Evolutionary conservation across 1,140 invertebrate genomes (phyloP), one percentile per base, ranked within the genome.

Genomic region (Schlechtendalia chinensis): DNA sequence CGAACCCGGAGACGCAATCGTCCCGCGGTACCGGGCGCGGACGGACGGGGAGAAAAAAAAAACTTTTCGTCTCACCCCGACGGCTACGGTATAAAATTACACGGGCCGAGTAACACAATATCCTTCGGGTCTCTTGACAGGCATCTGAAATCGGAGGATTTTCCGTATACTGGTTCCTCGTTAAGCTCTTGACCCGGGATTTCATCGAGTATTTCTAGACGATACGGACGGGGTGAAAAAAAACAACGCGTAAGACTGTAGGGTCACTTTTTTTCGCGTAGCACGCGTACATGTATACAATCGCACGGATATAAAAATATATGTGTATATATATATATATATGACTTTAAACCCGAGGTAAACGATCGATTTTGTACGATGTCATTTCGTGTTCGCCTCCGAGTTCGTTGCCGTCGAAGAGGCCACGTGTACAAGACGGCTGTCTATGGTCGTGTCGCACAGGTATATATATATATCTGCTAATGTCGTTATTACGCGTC

Each of bases 101-200:
- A 79, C 75, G 24, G 39, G 0, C 5, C 75, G 54, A 61, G 75
- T 79, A 79, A 79, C 56, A 79, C 75, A 79, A 79, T 79, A 59
- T 59, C 75, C 24, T 77, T 56, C 47, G 56, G 75, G 75, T 79
- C 75, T 79, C 75, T 79, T 79, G 75, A 79, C 75, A 47, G 75
- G 75, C 75, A 61, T 79, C 75, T 59, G 75, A 79, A 79, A 79
- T 79, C 54, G 75, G 75, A 79, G 75, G 75, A 79, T 79, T 50
- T 79, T 59, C 29, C 16, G 47, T 67, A 16, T 19, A 16, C 65
- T 22, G 2, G 39, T 74, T 53, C 53, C 72, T 77, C 29, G 75
- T 79, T 79, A 79, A 79, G 75, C 75, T 79, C 75, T 79, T 79
- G 75, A 79, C 75, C 75, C 58, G 75, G 75, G 75, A 79, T 79